Evolutionary conservation across 2,797 vertebrate genomes (phyloP).

Genomic region (Heteromormyrus szaboi): DNA sequence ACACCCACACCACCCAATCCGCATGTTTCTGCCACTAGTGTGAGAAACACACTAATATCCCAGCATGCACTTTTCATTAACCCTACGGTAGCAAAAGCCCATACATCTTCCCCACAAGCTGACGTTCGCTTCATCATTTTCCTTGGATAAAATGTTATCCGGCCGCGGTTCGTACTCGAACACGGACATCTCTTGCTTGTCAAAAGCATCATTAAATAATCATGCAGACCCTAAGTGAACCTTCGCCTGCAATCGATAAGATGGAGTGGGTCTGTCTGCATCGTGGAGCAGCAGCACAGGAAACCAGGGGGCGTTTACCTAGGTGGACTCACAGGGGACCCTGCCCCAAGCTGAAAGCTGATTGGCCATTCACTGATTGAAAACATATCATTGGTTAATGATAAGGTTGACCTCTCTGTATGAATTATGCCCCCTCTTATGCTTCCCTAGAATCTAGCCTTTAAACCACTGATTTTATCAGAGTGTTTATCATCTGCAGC

Average conservation of each 20-base stretch:
- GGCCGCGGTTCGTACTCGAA: neutral
- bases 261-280: neutral
- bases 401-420: neutral
- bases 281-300: neutral
- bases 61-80: neutral
- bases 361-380: neutral
- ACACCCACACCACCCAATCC: neutral
- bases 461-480: neutral
- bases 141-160: neutral
- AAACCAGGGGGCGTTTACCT: neutral
- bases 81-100: neutral
- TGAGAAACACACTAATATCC: neutral
- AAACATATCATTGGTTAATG: neutral
- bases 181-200: constrained; percentile 5
- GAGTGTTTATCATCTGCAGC: neutral
- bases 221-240: constrained; percentile 11
- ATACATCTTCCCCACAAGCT: neutral
- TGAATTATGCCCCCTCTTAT: neutral
- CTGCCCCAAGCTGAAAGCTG: neutral
- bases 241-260: constrained; percentile 17
- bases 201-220: constrained; percentile 17
- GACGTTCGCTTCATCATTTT: neutral
- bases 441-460: neutral
- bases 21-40: neutral
- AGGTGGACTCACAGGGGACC: neutral